Evolutionary conservation across 2,113 vertebrate species (phyloP).

Genomic region (Oreotrochilus melanogaster): DNA sequence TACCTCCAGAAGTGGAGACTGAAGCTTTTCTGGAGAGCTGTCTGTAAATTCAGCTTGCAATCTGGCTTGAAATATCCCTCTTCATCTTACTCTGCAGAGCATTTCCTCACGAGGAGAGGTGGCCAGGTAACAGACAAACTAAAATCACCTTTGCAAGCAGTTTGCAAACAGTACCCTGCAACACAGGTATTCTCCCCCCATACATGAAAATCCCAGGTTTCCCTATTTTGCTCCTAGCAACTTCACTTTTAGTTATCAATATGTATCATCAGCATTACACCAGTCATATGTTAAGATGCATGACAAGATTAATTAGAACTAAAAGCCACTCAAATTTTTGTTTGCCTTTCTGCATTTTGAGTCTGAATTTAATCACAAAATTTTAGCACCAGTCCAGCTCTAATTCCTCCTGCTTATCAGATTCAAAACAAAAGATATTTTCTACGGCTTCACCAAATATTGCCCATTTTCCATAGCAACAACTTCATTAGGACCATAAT

Average conservation of each 20-base stretch:
- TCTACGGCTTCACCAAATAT: not conserved
- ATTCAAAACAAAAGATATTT: not conserved
- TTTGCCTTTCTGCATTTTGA: not conserved
- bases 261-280: not conserved
- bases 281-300: constrained; percentile 3
- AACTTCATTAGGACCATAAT: not conserved
- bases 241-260: not conserved
- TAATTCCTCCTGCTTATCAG: not conserved
- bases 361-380: not conserved
- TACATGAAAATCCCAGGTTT: rapidly evolving
- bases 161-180: not conserved
- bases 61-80: not conserved
- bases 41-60: not conserved
- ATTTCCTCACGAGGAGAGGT: not conserved
- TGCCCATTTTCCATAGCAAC: not conserved
- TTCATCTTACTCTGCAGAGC: not conserved
- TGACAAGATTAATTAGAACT: constrained; percentile 21
- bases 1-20: not conserved
- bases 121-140: too few relatives aligned
- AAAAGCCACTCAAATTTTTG: not conserved
- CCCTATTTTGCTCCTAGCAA: not conserved
- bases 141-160: not conserved
- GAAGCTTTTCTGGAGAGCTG: not conserved
- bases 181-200: not conserved
- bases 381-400: not conserved